These are phyloP conservation scores for Crotalus viridis DNA, from an alignment of 2,113 vertebrate genomes.

Conservation along the genomic window DNA sequence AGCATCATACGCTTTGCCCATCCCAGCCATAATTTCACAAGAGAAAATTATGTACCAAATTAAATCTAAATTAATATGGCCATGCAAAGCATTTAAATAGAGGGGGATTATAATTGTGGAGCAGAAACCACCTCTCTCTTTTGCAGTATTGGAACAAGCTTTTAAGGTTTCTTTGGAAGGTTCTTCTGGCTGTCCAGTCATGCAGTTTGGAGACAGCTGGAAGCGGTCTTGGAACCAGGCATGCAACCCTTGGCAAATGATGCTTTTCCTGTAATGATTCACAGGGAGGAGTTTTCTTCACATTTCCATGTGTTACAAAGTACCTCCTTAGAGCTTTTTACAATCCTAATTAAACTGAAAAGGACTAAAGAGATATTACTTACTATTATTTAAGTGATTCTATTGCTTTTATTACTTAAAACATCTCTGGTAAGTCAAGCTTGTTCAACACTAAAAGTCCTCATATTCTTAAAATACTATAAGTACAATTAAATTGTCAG, in stretches of 20 bases:
- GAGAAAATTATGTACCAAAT: neutral
- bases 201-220: neutral
- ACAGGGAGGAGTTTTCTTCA: neutral
- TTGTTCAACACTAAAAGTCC: neutral
- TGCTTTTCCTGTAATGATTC: neutral
- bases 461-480: neutral
- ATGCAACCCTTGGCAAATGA: neutral
- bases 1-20: neutral
- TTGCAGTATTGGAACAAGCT: neutral
- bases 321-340: neutral
- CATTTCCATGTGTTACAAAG: neutral
- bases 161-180: neutral
- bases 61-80: neutral
- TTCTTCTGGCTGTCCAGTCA: neutral
- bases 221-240: neutral
- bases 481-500: neutral
- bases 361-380: neutral
- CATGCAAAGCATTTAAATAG: neutral
- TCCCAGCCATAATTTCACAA: neutral
- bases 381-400: neutral
- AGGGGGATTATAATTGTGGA: neutral
- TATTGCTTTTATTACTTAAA: neutral
- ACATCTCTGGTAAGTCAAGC: neutral
- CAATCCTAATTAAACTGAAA: neutral
- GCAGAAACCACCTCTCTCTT: neutral